Evolutionary conservation across 2,797 vertebrate species (phyloP).

Genomic region (Leuciscus waleckii): DNA sequence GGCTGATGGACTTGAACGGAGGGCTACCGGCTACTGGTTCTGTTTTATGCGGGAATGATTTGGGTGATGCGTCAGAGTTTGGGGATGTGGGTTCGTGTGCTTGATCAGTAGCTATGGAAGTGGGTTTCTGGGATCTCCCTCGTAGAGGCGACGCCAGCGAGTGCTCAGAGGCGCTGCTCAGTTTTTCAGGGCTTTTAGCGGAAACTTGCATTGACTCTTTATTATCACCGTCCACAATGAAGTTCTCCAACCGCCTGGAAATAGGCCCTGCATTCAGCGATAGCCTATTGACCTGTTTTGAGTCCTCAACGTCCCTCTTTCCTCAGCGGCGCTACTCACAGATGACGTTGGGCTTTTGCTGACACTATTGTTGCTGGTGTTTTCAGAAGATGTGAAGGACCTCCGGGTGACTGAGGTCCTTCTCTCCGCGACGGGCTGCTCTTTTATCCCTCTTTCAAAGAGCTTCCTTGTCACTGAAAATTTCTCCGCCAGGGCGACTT

Average conservation of each 20-base stretch:
- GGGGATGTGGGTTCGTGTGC: slow-evolving; percentile 63
- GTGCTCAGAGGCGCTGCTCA: slow-evolving; percentile 63
- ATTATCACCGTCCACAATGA: slow-evolving; percentile 81
- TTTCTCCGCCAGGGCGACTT: slow-evolving; percentile 89
- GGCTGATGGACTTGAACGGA: slow-evolving; percentile 60
- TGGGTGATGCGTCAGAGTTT: background rate
- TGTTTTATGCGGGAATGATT: background rate
- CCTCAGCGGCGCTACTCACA: slow-evolving; percentile 66
- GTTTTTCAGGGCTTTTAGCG: slow-evolving; percentile 67
- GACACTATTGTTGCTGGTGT: slow-evolving; percentile 48
- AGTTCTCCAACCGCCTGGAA: slow-evolving; percentile 87
- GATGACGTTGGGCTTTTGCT: slow-evolving; percentile 69
- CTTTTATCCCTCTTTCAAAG: slow-evolving; percentile 88
- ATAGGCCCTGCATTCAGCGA: slow-evolving; percentile 89
- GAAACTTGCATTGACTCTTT: slow-evolving; percentile 75
- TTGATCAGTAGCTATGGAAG: slow-evolving; percentile 51
- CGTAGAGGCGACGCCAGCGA: slow-evolving; percentile 65
- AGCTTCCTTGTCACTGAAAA: slow-evolving; percentile 94
- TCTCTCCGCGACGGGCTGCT: slow-evolving; percentile 76
- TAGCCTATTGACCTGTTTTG: slow-evolving; percentile 64
- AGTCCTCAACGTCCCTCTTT: slow-evolving; percentile 71
- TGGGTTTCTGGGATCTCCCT: slow-evolving; percentile 65
- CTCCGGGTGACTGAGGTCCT: slow-evolving; percentile 50
- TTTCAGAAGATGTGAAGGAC: slow-evolving; percentile 77
- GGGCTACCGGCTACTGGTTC: slow-evolving; percentile 44